Conservation (phyloP, 1,140 invertebrate species). For the Anthonomus grandis region DNA sequence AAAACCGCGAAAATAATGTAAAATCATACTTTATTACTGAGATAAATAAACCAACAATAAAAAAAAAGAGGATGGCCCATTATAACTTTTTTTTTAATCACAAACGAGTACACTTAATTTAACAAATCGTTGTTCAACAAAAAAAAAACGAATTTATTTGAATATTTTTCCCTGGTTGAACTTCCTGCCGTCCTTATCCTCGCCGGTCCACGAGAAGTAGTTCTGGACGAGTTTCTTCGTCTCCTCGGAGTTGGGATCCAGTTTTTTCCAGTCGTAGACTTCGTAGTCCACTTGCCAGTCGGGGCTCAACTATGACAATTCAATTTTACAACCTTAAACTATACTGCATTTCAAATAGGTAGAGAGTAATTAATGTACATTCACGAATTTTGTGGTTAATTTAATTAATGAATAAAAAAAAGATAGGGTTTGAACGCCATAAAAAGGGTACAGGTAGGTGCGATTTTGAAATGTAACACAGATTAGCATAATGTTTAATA, state of each 20-base stretch:
- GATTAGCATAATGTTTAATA: too few species aligned
- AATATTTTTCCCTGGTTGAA: slow-evolving; percentile 99
- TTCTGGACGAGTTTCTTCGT: slow-evolving; percentile 89
- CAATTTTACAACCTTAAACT: background rate
- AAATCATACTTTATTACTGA: too few species aligned
- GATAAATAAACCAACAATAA: background rate
- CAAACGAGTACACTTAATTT: too few species aligned
- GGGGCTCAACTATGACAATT: slow-evolving; percentile 70
- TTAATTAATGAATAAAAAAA: too few species aligned
- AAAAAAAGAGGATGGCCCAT: background rate
- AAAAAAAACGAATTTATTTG: slow-evolving; percentile 65
- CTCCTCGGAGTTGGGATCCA: slow-evolving; percentile 76
- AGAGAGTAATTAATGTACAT: too few species aligned
- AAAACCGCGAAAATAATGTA: too few species aligned
- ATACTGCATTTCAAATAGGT: too few species aligned
- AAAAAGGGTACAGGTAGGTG: too few species aligned
- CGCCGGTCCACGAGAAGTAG: slow-evolving; percentile 90
- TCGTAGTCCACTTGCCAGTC: slow-evolving; percentile 98
- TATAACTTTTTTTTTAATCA: slow-evolving; percentile 8
- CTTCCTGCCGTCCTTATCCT: slow-evolving; percentile 82
- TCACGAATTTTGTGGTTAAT: too few species aligned
- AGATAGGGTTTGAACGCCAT: too few species aligned
- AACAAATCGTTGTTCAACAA: background rate
- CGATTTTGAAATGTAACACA: too few species aligned
- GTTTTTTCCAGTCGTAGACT: slow-evolving; percentile 93